Base-by-base conservation (phyloP, 2,113 vertebrate genomes). In the Acrocephalus arundinaceus region DNA sequence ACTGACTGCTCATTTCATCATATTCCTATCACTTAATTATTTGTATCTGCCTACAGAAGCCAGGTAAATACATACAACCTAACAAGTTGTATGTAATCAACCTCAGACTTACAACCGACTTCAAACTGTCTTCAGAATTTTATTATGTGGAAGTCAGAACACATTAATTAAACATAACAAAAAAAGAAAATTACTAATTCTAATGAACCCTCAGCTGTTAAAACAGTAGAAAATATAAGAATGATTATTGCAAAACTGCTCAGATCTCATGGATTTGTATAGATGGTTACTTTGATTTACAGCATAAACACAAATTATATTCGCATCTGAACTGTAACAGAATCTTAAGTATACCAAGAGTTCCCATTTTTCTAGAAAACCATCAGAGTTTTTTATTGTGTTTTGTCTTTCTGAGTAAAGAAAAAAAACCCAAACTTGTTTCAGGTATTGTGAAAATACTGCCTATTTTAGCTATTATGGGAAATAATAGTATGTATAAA, bases 401-500 rank as follows among this genome's bases (percentile, higher is more conserved):
- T 58, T 84, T 80, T 76, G 58, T 89, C 62, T 85, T 85, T 78
- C 71, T 39, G 30, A 90, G 63, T 49, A 55, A 85, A 80, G 49
- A 7, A 72, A 67, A 67, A 75, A 72, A 89, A 62, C 13, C 13
- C 49, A 33, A 23, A 70, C 31, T 55, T 87, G 43, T 68, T 91
- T 91, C 58, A 71, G 21, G 51, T 67, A 81, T 76, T 72, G 25
- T 37, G 25, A 89, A 95, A 92, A 96, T 52, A 81, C 35, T n/a
- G 43, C 61, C 68, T 75, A 80, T 86, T 93, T 93, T 76, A 63
- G 76, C 65, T 90, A 81, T 70, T 93, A 86, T 45, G 25, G 72
- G 72, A 92, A 96, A 84, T 89, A 94, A 88, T 6, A 90, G 52
- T 45, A 76, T 39, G 48, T 74, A 95, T 65, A 90, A 94, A 95